These are phyloP conservation scores for Papilio dardanus DNA, from an alignment of 1,140 invertebrate species.

Conservation along the genomic window DNA sequence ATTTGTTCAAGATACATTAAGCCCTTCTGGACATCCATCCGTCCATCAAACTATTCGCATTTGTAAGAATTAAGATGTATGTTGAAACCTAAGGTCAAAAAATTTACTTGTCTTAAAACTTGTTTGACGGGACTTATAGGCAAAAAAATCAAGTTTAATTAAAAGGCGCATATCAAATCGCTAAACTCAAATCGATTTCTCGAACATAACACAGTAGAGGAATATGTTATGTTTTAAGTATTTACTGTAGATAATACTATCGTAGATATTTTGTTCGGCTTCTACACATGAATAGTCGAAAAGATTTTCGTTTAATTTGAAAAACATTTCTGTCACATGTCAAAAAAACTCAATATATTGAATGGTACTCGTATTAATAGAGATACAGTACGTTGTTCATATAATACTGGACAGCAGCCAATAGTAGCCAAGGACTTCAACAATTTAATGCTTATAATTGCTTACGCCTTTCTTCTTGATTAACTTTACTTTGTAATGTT, in stretches of 20 bases:
- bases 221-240: conserved; percentile 14
- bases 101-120: conserved; percentile 39
- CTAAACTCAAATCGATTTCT: conserved; percentile 42
- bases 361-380: background rate
- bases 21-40: too few relatives aligned
- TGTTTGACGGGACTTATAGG: conserved; percentile 42
- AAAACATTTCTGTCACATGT: background rate
- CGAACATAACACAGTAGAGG: conserved; percentile 25
- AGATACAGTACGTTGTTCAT: background rate
- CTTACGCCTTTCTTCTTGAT: background rate
- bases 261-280: conserved; percentile 21
- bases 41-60: too few relatives aligned
- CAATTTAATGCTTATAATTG: background rate
- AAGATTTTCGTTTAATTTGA: background rate
- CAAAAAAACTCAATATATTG: too few relatives aligned
- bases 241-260: conserved; percentile 5
- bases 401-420: background rate
- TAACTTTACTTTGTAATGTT: background rate
- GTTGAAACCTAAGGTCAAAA: background rate
- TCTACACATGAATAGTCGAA: background rate
- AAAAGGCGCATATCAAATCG: conserved; percentile 45
- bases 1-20: too few relatives aligned
- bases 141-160: conserved; percentile 48
- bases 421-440: background rate
- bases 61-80: background rate